Conservation (phyloP, 2,888 invertebrate species). For the Syrphus vitripennis region DNA sequence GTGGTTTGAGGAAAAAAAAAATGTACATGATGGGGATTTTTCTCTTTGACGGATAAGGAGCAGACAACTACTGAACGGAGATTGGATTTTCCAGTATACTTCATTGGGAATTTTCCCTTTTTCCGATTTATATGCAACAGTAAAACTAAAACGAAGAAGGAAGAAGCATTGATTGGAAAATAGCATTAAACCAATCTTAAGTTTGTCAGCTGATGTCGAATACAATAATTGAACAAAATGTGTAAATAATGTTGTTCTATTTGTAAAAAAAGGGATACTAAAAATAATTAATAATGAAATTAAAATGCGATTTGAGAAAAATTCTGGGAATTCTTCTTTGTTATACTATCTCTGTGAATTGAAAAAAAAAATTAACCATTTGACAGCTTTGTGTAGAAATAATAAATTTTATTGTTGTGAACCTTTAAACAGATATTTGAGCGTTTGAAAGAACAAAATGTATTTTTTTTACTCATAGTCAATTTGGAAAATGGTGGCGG, state of each 20-base stretch:
- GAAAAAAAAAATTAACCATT: too few relatives aligned
- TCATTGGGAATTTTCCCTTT: background rate
- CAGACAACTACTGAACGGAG: background rate
- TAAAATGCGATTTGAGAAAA: too few relatives aligned
- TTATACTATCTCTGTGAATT: too few relatives aligned
- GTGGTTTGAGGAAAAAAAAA: background rate
- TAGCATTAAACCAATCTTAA: background rate
- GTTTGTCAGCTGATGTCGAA: background rate
- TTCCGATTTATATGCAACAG: background rate
- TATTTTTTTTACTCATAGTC: too few relatives aligned
- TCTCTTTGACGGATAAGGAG: background rate
- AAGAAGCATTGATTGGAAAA: constrained; percentile 15
- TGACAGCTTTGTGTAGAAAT: too few relatives aligned
- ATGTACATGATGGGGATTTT: too few relatives aligned
- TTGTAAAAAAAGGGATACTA: background rate
- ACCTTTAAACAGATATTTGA: too few relatives aligned
- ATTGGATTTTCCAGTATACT: constrained; percentile 4
- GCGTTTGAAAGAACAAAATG: too few relatives aligned
- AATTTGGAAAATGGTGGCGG: too few relatives aligned
- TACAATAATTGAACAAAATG: background rate
- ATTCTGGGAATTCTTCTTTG: too few relatives aligned
- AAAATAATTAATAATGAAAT: background rate
- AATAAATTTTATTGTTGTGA: too few relatives aligned
- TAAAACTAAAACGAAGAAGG: background rate
- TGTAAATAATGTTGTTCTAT: background rate